Evolutionary conservation across 2,113 vertebrate genomes (phyloP), one percentile per base, ranked within the genome.

Genomic region (Zingel zingel): DNA sequence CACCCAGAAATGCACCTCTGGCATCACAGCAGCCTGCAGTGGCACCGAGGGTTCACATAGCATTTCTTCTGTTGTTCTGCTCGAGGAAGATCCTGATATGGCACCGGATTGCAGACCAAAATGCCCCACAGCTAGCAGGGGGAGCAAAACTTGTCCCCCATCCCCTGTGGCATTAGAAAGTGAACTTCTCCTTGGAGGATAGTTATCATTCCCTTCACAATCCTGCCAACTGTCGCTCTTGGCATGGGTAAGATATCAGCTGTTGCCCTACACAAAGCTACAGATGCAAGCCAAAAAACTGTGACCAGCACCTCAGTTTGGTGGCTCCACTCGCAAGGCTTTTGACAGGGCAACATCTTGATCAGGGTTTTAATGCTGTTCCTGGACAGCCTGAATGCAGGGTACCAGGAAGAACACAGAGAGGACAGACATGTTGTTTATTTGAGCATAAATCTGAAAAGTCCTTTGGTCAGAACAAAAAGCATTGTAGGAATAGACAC

Each of bases 151-250:
- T 11, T 75, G 62, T 71, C 65, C 66, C 19, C 69, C 21, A 66
- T 74, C 23, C 48, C 76, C 19, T 74, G 23, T 54, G 78, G 57
- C 77, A 61, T 48, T 36, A 72, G 36, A 69, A 62, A 66, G 23
- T 77, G 27, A 27, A 75, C 71, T 53, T 77, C 61, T 74, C 81
- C 57, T 56, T 19, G 8, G 58, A 79, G 66, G 30, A 74, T 57
- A 23, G 57, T 58, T 64, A 63, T 82, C 48, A 62, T 71, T 88
- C 73, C 48, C 48, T 73, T 27, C 19, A 80, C 45, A 62, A 48
- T 36, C 6, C 36, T 83, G 61, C 82, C 76, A 80, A 74, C 58
- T 70, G 69, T 69, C 36, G 67, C 64, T 77, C 57, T 87, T 75
- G 74, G 77, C 76, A 71, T 65, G 13, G 51, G 15, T 45, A 15